phyloP scores from a whole-genome alignment of 2,113 vertebrate species.

The Aegotheles bennettii region DNA sequence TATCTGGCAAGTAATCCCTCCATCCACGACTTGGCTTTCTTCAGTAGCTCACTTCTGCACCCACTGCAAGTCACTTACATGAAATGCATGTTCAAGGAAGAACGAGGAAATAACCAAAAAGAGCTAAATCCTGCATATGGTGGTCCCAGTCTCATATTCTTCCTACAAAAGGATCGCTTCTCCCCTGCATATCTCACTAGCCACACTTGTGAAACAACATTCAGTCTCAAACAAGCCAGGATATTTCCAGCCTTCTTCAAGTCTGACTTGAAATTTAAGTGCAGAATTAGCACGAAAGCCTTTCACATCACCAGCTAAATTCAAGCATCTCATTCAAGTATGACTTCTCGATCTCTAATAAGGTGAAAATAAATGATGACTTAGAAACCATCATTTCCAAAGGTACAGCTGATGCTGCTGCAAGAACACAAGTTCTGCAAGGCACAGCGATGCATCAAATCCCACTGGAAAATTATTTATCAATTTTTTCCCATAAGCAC shows the following conservation, averaged over 20 bases:
- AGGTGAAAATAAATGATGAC: neutral
- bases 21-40: neutral
- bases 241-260: neutral
- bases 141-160: neutral
- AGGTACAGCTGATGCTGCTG: neutral
- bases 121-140: neutral
- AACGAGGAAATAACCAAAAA: neutral
- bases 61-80: neutral
- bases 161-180: neutral
- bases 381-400: neutral
- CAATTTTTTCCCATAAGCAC: neutral
- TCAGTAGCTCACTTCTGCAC: neutral
- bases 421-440: neutral
- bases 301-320: neutral
- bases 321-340: neutral
- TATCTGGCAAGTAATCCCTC: neutral
- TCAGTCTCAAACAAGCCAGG: neutral
- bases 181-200: neutral
- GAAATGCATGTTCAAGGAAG: neutral
- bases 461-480: neutral
- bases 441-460: neutral
- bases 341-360: neutral
- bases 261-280: neutral
- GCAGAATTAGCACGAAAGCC: neutral
- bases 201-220: neutral